phyloP scores from a whole-genome alignment of 2,113 vertebrate genomes.

The Irena cyanogastra region DNA sequence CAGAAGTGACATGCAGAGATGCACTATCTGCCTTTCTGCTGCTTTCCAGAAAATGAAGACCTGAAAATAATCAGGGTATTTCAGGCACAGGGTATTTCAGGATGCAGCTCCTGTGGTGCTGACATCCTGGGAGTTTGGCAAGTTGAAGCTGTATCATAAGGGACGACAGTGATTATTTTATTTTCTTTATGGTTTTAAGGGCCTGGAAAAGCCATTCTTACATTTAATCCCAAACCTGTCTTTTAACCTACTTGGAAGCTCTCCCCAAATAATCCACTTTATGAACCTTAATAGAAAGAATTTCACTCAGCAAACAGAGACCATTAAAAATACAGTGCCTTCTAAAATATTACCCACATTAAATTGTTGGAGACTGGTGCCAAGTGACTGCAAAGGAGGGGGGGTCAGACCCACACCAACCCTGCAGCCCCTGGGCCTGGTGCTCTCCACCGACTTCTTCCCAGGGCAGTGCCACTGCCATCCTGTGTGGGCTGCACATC shows the following conservation, averaged over 20 bases:
- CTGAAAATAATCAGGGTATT: background rate
- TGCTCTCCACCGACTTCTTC: background rate
- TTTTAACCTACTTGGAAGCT: constrained; percentile 29
- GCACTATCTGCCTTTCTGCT: background rate
- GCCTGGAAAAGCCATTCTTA: background rate
- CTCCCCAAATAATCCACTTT: background rate
- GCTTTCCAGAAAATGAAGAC: background rate
- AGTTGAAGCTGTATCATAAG: background rate
- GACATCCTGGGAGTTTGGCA: background rate
- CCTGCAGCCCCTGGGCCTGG: background rate
- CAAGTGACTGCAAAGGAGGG: background rate
- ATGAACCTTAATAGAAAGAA: background rate
- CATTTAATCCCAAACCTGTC: background rate
- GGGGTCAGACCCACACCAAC: background rate
- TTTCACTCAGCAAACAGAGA: background rate
- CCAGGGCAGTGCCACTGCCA: no score
- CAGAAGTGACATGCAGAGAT: background rate
- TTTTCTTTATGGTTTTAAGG: background rate
- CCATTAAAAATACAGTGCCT: background rate
- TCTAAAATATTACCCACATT: background rate
- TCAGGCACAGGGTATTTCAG: no score
- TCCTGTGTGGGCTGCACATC: background rate
- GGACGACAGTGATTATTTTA: background rate
- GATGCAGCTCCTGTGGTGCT: background rate
- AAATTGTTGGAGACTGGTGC: background rate